Evolutionary conservation across 2,888 invertebrate species (phyloP).

Genomic region (Cyrtodaria siliqua): DNA sequence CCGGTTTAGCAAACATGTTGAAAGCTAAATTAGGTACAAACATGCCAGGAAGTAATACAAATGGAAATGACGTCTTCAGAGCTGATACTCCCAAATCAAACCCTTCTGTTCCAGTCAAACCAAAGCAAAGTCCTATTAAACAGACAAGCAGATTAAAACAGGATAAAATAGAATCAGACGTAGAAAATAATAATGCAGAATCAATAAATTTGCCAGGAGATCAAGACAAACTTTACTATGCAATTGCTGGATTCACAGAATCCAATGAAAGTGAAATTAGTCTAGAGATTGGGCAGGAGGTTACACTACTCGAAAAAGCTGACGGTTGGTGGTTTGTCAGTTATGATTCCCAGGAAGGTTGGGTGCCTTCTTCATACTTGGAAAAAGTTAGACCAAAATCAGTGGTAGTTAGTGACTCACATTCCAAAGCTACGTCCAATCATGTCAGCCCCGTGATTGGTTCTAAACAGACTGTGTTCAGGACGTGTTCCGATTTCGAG

Average conservation of each 20-base stretch:
- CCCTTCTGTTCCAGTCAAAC: slow-evolving; percentile 16
- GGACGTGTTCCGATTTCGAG: slow-evolving; percentile 60
- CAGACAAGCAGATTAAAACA: no score
- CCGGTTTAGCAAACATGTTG: slow-evolving; percentile 50
- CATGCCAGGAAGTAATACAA: slow-evolving; percentile 20
- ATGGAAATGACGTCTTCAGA: no score
- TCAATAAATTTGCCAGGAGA: not conserved
- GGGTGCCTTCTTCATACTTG: slow-evolving; percentile 74
- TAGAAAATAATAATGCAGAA: slow-evolving; percentile 41
- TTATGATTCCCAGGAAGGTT: slow-evolving; percentile 66
- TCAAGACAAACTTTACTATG: slow-evolving; percentile 35
- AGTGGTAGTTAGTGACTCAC: not conserved
- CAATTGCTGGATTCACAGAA: slow-evolving; percentile 62
- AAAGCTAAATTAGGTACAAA: slow-evolving; percentile 59
- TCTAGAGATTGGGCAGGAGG: slow-evolving; percentile 58
- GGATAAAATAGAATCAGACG: slow-evolving; percentile 29
- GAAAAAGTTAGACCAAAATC: slow-evolving; percentile 37
- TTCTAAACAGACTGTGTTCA: slow-evolving; percentile 25
- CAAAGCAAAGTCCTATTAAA: not conserved
- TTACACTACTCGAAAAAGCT: slow-evolving; percentile 60
- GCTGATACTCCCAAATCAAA: slow-evolving; percentile 15
- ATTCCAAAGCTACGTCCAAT: not conserved
- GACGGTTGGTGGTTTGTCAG: slow-evolving; percentile 76
- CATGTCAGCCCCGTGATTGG: not conserved
- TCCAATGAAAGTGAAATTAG: slow-evolving; percentile 62